Base-by-base conservation (phyloP, 2,797 vertebrate genomes). In the Ctenosaura bakeri region DNA sequence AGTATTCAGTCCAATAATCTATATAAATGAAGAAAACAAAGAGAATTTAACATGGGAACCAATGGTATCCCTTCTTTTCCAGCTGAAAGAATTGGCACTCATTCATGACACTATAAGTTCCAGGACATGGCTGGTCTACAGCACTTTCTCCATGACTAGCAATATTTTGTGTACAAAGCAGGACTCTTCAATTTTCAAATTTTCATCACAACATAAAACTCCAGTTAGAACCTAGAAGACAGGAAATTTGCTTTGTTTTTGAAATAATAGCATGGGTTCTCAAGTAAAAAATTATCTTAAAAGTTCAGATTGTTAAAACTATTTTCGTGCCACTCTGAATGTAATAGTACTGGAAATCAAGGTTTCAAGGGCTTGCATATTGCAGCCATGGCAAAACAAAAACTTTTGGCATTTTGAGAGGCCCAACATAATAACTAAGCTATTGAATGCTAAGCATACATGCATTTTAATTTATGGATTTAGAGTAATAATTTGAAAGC, bases 1-100 rank as follows among this genome's bases (percentile, higher is more conserved):
- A 76, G 94, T 59, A 85, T 71, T 95, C 93, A 94, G 85, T 94
- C 92, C 93, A 91, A 95, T 56, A n/a, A 87, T 81, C 95, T 96
- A 82, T 86, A 66, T 32, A 93, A 46, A 90, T 82, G 3, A 89
- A 20, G 89, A 93, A 91, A 29, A 77, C n/a, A 91, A 91, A 91
- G 2, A 71, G 12, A 87, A 42, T 3, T 95, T 88, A 92, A 26
- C 6, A 74, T 69, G 91, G 89, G 26, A 80, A 14, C 0, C 38
- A 83, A 1, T 76, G 64, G 74, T 29, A 91, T 87, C 82, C n/a
- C 22, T 80, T 56, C 78, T 74, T 6, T 73, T 81, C 22, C 56
- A 50, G 50, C 8, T 77, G 16, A 12, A 76, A 24, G 42, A 20
- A 77, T n/a, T 2, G 73, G 35, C 32, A 83, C 77, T n/a, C 29